These are phyloP conservation scores for Pterocles burchelli DNA, from an alignment of 2,113 vertebrate genomes.

Conservation along the genomic window DNA sequence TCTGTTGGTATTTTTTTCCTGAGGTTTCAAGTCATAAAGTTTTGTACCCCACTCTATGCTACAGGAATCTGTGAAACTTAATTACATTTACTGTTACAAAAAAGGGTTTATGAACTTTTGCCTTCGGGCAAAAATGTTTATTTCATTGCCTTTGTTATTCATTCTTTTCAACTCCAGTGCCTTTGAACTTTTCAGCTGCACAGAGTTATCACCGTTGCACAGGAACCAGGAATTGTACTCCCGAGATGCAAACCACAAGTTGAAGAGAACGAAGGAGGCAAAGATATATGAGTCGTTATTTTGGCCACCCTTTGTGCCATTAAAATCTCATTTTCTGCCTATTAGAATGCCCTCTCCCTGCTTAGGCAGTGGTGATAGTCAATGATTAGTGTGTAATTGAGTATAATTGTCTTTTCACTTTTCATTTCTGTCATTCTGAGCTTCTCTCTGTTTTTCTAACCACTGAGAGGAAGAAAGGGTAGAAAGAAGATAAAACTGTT, in stretches of 20 bases:
- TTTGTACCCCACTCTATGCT: conserved; percentile 71
- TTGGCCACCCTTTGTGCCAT: conserved; percentile 95
- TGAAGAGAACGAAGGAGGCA: conserved; percentile 77
- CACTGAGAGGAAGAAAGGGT: conserved; percentile 75
- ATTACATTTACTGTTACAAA: conserved; percentile 84
- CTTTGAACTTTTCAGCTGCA: conserved; percentile 87
- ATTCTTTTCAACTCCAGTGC: conserved; percentile 82
- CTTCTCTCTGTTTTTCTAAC: conserved; percentile 85
- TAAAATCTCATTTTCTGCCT: conserved; percentile 99
- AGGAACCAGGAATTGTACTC: conserved; percentile 77
- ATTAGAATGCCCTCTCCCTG: conserved; percentile 92
- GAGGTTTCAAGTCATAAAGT: conserved; percentile 73
- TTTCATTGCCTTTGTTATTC: conserved; percentile 84
- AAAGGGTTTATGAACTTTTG: conserved; percentile 85
- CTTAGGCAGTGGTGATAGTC: conserved; percentile 89
- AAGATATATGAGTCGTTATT: conserved; percentile 83
- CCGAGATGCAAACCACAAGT: conserved; percentile 78
- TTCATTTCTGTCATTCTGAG: conserved; percentile 96
- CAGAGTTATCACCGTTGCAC: conserved; percentile 83
- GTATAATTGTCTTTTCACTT: conserved; percentile 99
- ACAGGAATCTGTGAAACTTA: conserved; percentile 83
- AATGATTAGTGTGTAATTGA: conserved; percentile 99
- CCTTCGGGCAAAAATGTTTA: conserved; percentile 86
- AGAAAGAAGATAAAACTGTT: conserved; percentile 81
- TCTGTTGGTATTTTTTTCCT: conserved; percentile 61